Evolutionary conservation across 2,888 invertebrate species (phyloP).

Genomic region (Portevinia maculata): DNA sequence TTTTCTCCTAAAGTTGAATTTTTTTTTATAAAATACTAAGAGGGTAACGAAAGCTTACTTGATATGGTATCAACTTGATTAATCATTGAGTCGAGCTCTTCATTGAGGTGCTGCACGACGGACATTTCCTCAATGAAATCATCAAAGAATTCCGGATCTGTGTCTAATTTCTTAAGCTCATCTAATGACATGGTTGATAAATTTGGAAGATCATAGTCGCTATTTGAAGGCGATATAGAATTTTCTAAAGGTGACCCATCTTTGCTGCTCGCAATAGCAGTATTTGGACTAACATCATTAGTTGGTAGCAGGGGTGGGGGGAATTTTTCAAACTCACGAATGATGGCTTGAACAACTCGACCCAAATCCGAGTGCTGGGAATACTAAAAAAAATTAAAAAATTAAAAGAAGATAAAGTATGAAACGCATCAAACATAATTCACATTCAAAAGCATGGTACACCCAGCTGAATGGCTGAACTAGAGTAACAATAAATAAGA

Average conservation of each 20-base stretch:
- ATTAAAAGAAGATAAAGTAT: too few species aligned
- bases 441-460: too few species aligned
- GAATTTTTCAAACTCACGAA: slow-evolving; percentile 89
- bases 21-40: background rate
- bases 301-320: slow-evolving; percentile 83
- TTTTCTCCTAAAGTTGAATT: slow-evolving; percentile 85
- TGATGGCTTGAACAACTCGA: slow-evolving; percentile 91
- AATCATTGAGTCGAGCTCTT: slow-evolving; percentile 88
- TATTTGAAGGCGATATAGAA: slow-evolving; percentile 65
- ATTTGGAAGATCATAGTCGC: slow-evolving; percentile 80
- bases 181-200: slow-evolving; percentile 83
- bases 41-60: slow-evolving; percentile 83
- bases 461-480: too few species aligned
- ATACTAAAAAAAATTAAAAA: slow-evolving; percentile 83
- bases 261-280: slow-evolving; percentile 72
- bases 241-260: slow-evolving; percentile 76
- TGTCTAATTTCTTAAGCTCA: slow-evolving; percentile 88
- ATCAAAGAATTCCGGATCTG: slow-evolving; percentile 88
- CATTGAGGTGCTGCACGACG: slow-evolving; percentile 87
- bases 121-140: slow-evolving; percentile 89
- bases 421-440: too few species aligned
- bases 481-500: too few species aligned
- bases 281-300: slow-evolving; percentile 65
- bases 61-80: slow-evolving; percentile 88
- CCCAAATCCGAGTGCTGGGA: slow-evolving; percentile 91